Base-by-base conservation (phyloP, 2,888 invertebrate species). In the Drosophila diplacantha region DNA sequence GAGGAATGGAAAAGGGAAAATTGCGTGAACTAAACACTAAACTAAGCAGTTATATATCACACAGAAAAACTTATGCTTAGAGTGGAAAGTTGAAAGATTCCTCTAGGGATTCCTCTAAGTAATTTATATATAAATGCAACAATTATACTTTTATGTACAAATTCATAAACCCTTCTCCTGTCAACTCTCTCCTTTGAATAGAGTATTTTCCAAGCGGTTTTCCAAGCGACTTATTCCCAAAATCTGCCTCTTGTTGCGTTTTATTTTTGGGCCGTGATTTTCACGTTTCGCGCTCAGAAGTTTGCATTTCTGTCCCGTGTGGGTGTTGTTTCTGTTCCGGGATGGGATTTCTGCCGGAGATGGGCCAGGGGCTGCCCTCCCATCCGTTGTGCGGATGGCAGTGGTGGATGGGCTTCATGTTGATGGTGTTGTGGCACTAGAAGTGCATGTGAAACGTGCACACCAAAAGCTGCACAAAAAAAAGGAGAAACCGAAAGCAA, bases 371-470 rank as follows among this genome's bases (percentile, higher is more conserved):
- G 35, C 11, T 22, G 16, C 39, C n/a, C 39, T 14, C 29, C 12
- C 44, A 18, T 44, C 44, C 18, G 29, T 29, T 26, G 26, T 44
- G 44, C 29, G 20, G 18, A 63, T 38, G 24, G 35, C 41, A 43
- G 29, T 31, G 32, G 51, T 49, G 50, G 32, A 32, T 34, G 49
- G 41, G 34, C 57, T 37, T 64, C 51, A 47, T 57, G 58, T 38
- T 52, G 67, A 63, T 67, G 73, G 56, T 73, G 66, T 69, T 75
- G 76, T 52, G 74, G 69, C 49, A 34, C 69, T 69, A 57, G 71
- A 82, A 77, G 77, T 76, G 74, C 80, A 76, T 82, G 77, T 67
- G 80, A 67, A 79, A 67, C 73, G 68, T 68, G 73, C 63, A 62
- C 51, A 71, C 26, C 59, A 44, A 58, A 71, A 75, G 59, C 38